Evolutionary conservation across 2,113 vertebrate genomes (phyloP).

Genomic region (Prolemur simus): DNA sequence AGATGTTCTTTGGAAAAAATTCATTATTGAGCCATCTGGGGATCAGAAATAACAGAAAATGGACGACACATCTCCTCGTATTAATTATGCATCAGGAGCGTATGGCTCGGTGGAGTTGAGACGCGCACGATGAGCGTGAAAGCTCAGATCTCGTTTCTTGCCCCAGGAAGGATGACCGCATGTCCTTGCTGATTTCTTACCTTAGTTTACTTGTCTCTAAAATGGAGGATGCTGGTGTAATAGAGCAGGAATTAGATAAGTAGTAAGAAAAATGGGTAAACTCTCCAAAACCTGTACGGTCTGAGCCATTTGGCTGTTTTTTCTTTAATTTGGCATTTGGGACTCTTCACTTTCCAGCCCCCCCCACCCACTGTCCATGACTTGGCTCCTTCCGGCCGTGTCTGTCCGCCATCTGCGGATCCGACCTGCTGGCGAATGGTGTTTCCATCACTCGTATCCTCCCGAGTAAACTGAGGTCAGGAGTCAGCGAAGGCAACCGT

Average conservation of each 20-base stretch:
- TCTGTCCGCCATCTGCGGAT: accelerated
- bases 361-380: accelerated
- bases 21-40: conserved; percentile 50
- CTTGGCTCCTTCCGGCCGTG: neutral
- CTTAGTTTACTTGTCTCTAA: neutral
- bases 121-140: accelerated
- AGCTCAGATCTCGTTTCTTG: neutral
- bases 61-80: neutral
- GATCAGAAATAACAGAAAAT: conserved; percentile 29
- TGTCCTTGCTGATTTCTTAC: accelerated
- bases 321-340: neutral
- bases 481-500: accelerated
- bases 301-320: accelerated
- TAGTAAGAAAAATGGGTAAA: accelerated
- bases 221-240: neutral
- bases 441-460: accelerated
- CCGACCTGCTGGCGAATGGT: accelerated
- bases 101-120: neutral
- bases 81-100: conserved; percentile 51
- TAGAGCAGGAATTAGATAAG: accelerated
- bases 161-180: neutral
- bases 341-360: too few relatives aligned
- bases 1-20: neutral
- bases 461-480: accelerated
- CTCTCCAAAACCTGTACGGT: accelerated